Evolutionary conservation across 2,113 vertebrate species (phyloP).

Genomic region (Chrysemys picta): DNA sequence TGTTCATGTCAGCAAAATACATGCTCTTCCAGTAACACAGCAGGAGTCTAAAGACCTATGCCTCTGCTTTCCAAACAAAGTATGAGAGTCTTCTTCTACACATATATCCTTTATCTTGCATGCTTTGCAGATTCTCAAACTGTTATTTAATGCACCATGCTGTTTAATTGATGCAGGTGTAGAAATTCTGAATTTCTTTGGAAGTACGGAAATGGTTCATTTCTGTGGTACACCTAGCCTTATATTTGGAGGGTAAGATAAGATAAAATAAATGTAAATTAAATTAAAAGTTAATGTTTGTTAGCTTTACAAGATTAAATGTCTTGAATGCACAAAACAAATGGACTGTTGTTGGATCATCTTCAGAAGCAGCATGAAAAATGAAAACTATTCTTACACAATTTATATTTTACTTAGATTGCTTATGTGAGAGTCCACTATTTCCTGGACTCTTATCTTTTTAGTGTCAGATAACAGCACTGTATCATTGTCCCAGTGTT

Average conservation of each 20-base stretch:
- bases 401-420: background rate
- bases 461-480: background rate
- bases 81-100: constrained; percentile 64
- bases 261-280: background rate
- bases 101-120: background rate
- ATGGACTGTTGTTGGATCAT: background rate
- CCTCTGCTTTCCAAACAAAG: constrained; percentile 88
- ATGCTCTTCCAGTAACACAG: constrained; percentile 72
- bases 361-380: background rate
- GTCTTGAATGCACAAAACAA: background rate
- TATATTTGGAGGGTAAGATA: background rate
- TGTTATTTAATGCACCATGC: background rate
- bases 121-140: background rate
- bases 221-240: background rate
- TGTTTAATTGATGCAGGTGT: background rate
- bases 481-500: background rate
- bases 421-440: background rate
- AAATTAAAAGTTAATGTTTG: background rate
- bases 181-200: background rate
- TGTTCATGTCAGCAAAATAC: constrained; percentile 77
- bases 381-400: background rate
- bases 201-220: background rate
- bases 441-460: background rate
- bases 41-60: constrained; percentile 82
- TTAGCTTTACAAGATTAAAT: background rate